A percentile compares a stretch with the other conserved stretches of the same genome.
Conservation (phyloP, 1,140 invertebrate genomes). For the Caenorhabditis briggsae region DNA sequence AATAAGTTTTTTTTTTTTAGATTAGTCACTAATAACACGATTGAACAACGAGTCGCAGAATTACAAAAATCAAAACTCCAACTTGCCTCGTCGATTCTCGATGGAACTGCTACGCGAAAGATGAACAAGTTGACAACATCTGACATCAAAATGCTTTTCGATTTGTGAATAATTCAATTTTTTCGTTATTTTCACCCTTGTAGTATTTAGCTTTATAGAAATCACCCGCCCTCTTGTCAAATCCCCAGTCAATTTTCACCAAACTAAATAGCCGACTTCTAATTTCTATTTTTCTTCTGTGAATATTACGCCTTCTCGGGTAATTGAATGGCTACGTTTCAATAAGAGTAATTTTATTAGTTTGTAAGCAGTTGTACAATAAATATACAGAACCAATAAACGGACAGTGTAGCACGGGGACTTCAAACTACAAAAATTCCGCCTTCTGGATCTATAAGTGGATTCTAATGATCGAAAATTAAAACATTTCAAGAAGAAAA, state of each 20-base stretch:
- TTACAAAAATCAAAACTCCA: slow-evolving; percentile 85
- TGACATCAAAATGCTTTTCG: slow-evolving; percentile 86
- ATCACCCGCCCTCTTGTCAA: no score
- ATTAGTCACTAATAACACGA: slow-evolving; percentile 86
- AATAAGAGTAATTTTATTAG: no score
- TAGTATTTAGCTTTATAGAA: no score
- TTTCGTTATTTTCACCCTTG: neutral
- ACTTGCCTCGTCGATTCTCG: slow-evolving; percentile 85
- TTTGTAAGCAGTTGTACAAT: no score
- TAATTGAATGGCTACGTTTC: no score
- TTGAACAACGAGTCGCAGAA: slow-evolving; percentile 86
- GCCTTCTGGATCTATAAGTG: slow-evolving; percentile 7
- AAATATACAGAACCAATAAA: slow-evolving; percentile 30
- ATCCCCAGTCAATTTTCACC: no score
- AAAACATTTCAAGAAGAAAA: neutral
- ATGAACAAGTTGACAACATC: slow-evolving; percentile 84
- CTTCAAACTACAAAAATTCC: neutral
- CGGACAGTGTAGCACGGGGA: neutral
- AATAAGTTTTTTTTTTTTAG: slow-evolving; percentile 79
- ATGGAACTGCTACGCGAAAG: slow-evolving; percentile 81
- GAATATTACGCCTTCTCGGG: no score
- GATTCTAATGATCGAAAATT: slow-evolving; percentile 8
- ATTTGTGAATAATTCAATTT: slow-evolving; percentile 77
- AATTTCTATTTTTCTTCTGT: no score
- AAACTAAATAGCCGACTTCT: no score